Conservation (phyloP, 2,888 invertebrate species). For the Drosophila percnosoma region DNA sequence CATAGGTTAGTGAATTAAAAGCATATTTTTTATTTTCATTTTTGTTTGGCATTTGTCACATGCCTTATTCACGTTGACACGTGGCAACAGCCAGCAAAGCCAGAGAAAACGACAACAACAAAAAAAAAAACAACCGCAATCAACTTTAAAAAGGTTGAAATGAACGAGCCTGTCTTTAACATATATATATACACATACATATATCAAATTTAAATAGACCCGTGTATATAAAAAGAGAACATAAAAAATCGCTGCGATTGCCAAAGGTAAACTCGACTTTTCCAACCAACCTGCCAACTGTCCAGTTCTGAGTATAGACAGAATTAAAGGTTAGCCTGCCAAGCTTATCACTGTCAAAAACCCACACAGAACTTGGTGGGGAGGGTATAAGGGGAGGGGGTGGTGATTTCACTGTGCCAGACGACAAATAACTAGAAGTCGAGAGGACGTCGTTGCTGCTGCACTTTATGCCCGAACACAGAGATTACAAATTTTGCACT, state of each 20-base stretch:
- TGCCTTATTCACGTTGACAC: conserved; percentile 51
- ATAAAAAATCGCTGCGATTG: conserved; percentile 15
- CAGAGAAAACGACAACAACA: not conserved
- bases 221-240: conserved; percentile 5
- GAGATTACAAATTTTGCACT: conserved; percentile 79
- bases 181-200: not conserved
- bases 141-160: conserved; percentile 25
- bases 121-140: conserved; percentile 3
- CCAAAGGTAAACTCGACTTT: conserved; percentile 30
- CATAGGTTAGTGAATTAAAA: conserved; percentile 64
- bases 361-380: not conserved
- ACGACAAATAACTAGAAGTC: conserved; percentile 28
- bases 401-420: conserved; percentile 22
- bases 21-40: conserved; percentile 23
- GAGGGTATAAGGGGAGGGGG: not conserved
- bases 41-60: conserved; percentile 52
- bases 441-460: conserved; percentile 23
- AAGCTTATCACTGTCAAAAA: conserved; percentile 64
- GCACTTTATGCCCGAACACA: conserved; percentile 56
- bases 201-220: not conserved
- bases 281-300: conserved; percentile 6
- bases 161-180: conserved; percentile 53
- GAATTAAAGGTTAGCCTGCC: conserved; percentile 53
- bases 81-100: conserved; percentile 14
- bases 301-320: conserved; percentile 27